phyloP scores from a whole-genome alignment of 2,888 invertebrate genomes.

The Cephus sareptanus region DNA sequence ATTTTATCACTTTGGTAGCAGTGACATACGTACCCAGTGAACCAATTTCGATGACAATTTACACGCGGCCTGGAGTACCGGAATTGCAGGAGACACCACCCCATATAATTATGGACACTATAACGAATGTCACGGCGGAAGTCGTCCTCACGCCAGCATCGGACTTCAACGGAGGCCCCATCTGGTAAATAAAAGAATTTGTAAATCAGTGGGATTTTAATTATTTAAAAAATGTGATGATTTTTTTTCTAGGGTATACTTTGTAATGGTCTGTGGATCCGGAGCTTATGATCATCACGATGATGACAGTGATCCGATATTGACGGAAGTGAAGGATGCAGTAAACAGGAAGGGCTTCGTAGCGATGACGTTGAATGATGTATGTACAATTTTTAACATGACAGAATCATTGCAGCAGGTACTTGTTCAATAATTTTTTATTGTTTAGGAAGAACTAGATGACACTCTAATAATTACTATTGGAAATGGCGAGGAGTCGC shows the following conservation, averaged over 20 bases:
- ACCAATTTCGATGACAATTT: conserved; percentile 23
- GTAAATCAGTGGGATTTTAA: not conserved
- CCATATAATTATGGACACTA: conserved; percentile 10
- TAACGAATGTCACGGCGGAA: conserved; percentile 22
- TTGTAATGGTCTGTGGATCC: conserved; percentile 23
- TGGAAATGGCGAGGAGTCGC: conserved; percentile 32
- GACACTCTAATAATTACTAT: conserved; percentile 31
- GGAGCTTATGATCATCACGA: not conserved
- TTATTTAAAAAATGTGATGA: no score
- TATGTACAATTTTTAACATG: conserved; percentile 13
- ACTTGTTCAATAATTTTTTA: conserved; percentile 16
- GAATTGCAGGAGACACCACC: conserved; percentile 13
- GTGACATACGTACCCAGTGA: conserved; percentile 12
- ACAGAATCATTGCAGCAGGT: not conserved
- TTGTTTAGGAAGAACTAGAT: conserved; percentile 26
- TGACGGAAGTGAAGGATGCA: conserved; percentile 21
- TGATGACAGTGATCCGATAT: conserved; percentile 13
- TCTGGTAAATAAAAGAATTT: conserved; percentile 11
- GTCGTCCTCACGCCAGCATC: conserved; percentile 13
- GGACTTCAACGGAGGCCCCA: conserved; percentile 17
- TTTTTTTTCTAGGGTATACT: conserved; percentile 19
- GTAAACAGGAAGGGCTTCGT: conserved; percentile 22
- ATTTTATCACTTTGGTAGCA: conserved; percentile 25
- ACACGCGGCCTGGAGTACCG: conserved; percentile 21
- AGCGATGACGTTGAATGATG: conserved; percentile 27